Conservation (phyloP, 2,113 vertebrate genomes). For the Bothrops jararaca region DNA sequence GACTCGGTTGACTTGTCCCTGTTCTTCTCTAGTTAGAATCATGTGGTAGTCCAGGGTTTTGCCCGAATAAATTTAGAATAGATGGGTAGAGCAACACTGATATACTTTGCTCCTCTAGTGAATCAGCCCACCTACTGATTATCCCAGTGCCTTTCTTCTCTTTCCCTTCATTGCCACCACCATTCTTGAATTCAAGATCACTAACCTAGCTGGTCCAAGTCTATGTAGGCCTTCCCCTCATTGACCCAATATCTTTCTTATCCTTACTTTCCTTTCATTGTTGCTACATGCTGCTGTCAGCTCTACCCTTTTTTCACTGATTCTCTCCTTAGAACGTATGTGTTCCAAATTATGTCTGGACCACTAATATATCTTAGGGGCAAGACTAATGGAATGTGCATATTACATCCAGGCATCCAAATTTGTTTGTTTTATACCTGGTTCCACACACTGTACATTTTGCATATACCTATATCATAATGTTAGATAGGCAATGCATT, state of each 20-base stretch:
- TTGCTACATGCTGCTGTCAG: not conserved
- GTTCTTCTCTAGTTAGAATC: not conserved
- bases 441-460: not conserved
- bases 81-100: not conserved
- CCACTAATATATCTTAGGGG: not conserved
- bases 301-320: not conserved
- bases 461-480: not conserved
- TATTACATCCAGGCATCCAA: not conserved
- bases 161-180: not conserved
- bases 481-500: not conserved
- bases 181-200: not conserved
- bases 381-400: not conserved
- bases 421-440: not conserved
- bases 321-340: not conserved
- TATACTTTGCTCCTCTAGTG: not conserved
- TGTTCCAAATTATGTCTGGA: not conserved
- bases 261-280: not conserved
- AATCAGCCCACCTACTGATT: not conserved
- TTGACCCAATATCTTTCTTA: not conserved
- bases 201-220: not conserved
- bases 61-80: not conserved
- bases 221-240: not conserved
- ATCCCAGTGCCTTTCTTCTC: not conserved
- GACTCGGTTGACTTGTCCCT: not conserved
- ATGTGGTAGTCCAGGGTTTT: not conserved